Percentiles rank a stretch among this genome's conserved stretches.
Evolutionary conservation across 2,888 invertebrate genomes (phyloP).

Genomic region (Autographa pulchrina): DNA sequence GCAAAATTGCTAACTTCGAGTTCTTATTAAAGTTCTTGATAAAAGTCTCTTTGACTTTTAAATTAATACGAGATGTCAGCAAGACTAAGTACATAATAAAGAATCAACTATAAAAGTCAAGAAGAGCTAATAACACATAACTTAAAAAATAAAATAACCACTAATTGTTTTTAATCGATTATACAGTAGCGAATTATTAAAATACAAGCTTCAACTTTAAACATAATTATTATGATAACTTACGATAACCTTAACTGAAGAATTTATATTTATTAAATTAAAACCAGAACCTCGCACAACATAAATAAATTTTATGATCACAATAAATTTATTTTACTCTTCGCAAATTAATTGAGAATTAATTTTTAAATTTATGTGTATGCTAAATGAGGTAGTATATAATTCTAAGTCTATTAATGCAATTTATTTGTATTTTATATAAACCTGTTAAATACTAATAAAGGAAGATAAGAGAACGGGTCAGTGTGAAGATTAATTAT

Average conservation of each 20-base stretch:
- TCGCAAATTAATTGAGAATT: slow-evolving; percentile 59
- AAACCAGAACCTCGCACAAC: slow-evolving; percentile 46
- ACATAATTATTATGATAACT: slow-evolving; percentile 46
- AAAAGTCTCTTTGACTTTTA: slow-evolving; percentile 26
- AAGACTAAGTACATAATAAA: not conserved
- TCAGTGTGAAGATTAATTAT: slow-evolving; percentile 32
- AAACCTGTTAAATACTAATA: slow-evolving; percentile 44
- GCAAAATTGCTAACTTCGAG: slow-evolving; percentile 31
- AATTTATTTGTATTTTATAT: slow-evolving; percentile 33
- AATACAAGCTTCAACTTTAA: slow-evolving; percentile 43
- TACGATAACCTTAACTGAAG: slow-evolving; percentile 54
- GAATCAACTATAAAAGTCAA: not conserved
- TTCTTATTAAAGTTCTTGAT: slow-evolving; percentile 47
- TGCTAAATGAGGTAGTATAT: slow-evolving; percentile 46
- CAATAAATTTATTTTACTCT: slow-evolving; percentile 56
- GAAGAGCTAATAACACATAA: not conserved
- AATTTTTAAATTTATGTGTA: slow-evolving; percentile 57
- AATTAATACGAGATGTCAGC: not conserved
- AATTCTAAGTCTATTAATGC: slow-evolving; percentile 42
- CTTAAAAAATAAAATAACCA: slow-evolving; percentile 9
- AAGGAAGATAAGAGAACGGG: slow-evolving; percentile 44
- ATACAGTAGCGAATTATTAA: slow-evolving; percentile 58
- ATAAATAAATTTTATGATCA: slow-evolving; percentile 55
- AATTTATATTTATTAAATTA: slow-evolving; percentile 54
- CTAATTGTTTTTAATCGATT: slow-evolving; percentile 32